Evolutionary conservation across 2,113 vertebrate genomes (phyloP), one percentile per base, ranked within the genome.

Genomic region (Ornithorhynchus anatinus): DNA sequence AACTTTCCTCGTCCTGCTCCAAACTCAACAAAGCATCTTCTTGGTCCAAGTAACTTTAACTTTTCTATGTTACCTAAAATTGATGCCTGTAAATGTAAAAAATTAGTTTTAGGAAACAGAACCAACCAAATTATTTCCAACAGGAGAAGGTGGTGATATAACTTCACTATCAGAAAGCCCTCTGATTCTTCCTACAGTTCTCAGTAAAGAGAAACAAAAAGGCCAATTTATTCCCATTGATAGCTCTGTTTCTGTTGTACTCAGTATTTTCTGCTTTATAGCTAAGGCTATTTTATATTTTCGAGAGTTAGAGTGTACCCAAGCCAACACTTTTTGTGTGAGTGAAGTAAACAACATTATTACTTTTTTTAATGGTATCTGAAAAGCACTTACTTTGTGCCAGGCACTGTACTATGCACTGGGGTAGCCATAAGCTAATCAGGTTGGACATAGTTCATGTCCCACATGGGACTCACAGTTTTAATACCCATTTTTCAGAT

Each of bases 1-100:
- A 99, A 92, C 86, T 96, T 98, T 59, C 98, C 98, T 75, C 95
- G 93, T 19, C 98, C 98, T 7, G 98, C 97, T 70, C 97, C 97
- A 75, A 99, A 99, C 80, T 99, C 98, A 66, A 99, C 85, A 68
- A 96, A 99, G 85, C 96, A 98, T 68, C 90, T 92, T 77, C 93
- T 91, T 23, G 95, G 84, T 45, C 89, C 87, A 78, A 99, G 95
- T 86, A 99, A 92, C 45, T 92, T 90, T 83, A 98, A 66, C 32
- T 91, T 92, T 82, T 96, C 93, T 94, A 99, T 93, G 81, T 97
- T 95, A 86, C 96, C 97, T 91, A 99, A 82, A 86, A 99, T 94
- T 63, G 98, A 99, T 62, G 96, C 95, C 98, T 99, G 89, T 40
- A 91, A 78, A 92, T 58, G 77, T 84, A 14, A 76, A 67, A 68